Base-by-base conservation (phyloP, 2,797 vertebrate species). In the Alectoris magna region DNA sequence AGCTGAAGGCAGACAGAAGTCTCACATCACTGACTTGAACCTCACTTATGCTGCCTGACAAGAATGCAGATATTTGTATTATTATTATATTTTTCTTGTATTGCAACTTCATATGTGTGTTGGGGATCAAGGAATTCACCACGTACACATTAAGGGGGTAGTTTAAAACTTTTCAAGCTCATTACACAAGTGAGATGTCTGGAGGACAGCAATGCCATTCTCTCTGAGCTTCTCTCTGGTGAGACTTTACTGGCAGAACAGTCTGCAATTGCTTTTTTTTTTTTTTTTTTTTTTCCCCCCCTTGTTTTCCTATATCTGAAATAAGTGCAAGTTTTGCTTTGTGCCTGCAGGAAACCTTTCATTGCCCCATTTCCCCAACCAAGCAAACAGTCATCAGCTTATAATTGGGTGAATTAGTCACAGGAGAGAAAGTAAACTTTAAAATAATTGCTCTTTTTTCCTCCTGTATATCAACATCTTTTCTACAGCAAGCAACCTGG, bases 371-470 rank as follows among this genome's bases (percentile, higher is more conserved):
- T 95, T 96, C 67, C 83, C 78, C 60, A 90, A 91, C 46, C 48
- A 91, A 92, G 71, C 48, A 94, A 93, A 80, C 41, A 95, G 81
- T 70, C 79, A 70, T 88, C 88, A 91, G 53, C 68, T 91, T 89
- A 95, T 93, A 96, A 93, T 68, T 95, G 85, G 64, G 76, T 90
- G 76, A 95, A 95, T 94, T 87, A 94, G 38, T 80, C 83, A 93
- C 87, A 91, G 80, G 80, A 96, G 76, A 92, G 66, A 90, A 94
- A 73, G 53, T 21, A 95, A 93, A 93, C 85, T 91, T 94, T 43
- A 79, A 95, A 94, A 92, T 93, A 90, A 91, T 82, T 76, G 44
- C 31, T 71, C 60, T 60, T 92, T 84, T 86, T 79, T 69, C 44
- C 29, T 90, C 60, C 44, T 84, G 89, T 92, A 59, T 88, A 88